Conservation (phyloP, 2,113 vertebrate species). For the Oncorhynchus masou region DNA sequence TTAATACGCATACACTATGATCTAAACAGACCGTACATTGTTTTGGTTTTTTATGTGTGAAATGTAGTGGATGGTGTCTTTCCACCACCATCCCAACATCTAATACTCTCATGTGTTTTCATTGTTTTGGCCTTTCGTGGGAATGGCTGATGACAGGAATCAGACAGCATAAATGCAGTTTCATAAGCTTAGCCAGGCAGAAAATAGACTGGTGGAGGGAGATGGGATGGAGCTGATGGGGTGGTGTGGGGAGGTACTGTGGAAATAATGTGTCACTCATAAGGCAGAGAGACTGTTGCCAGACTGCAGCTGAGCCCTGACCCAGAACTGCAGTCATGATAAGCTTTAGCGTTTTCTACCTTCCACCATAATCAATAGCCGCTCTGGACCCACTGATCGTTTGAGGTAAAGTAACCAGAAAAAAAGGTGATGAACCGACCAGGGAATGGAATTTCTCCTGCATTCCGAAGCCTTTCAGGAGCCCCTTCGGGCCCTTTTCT, state of each 20-base stretch:
- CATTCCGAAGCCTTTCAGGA: too few species aligned
- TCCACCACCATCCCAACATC: too few species aligned
- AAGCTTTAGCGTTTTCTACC: constrained; percentile 42
- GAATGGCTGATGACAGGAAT: constrained; percentile 45
- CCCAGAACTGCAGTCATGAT: constrained; percentile 31
- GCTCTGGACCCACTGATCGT: constrained; percentile 4
- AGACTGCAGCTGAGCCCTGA: constrained; percentile 41
- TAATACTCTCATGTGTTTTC: too few species aligned
- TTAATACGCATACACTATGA: too few species aligned
- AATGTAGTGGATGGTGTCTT: too few species aligned
- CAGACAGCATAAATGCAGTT: constrained; percentile 82
- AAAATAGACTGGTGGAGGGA: constrained; percentile 80
- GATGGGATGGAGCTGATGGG: constrained; percentile 42
- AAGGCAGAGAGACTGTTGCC: constrained; percentile 59
- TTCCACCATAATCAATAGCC: constrained; percentile 14
- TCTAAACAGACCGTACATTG: too few species aligned
- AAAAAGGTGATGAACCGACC: neutral
- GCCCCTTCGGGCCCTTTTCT: too few species aligned
- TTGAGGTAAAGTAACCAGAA: neutral
- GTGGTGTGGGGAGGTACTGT: constrained; percentile 50
- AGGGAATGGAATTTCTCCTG: constrained; percentile 1
- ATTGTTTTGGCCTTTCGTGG: too few species aligned
- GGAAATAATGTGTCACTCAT: constrained; percentile 82
- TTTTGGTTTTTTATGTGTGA: too few species aligned
- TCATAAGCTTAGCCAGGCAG: constrained; percentile 83